A percentile compares a stretch with the other conserved stretches of the same genome.
Conservation (phyloP, 2,888 invertebrate genomes). For the Geotrupes spiniger region DNA sequence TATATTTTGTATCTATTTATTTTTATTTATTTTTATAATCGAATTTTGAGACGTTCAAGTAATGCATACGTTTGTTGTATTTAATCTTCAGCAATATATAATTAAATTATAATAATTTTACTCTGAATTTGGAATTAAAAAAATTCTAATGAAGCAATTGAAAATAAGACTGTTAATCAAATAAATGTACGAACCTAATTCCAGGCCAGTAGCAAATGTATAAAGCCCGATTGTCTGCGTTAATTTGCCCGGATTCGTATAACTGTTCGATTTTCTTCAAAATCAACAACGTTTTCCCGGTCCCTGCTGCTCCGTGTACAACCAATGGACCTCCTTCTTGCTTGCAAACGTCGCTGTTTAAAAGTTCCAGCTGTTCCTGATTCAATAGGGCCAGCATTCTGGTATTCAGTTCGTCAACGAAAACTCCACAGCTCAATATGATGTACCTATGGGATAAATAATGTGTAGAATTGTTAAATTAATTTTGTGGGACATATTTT, state of each 20-base stretch:
- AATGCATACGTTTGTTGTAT: too few species aligned
- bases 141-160: too few species aligned
- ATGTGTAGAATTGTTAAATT: neutral
- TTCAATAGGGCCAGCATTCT: slow-evolving; percentile 43
- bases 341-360: slow-evolving; percentile 33
- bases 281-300: slow-evolving; percentile 46
- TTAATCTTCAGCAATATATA: too few species aligned
- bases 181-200: slow-evolving; percentile 37
- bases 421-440: slow-evolving; percentile 45
- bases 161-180: too few species aligned
- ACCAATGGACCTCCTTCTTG: slow-evolving; percentile 36
- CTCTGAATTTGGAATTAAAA: too few species aligned
- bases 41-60: too few species aligned
- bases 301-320: slow-evolving; percentile 48
- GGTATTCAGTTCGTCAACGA: slow-evolving; percentile 43
- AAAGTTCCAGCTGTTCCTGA: slow-evolving; percentile 41
- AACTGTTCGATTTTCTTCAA: slow-evolving; percentile 43
- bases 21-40: too few species aligned
- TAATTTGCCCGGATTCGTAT: slow-evolving; percentile 36
- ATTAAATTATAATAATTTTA: too few species aligned
- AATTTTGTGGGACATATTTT: too few species aligned
- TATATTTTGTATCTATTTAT: too few species aligned
- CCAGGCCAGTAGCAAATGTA: slow-evolving; percentile 48
- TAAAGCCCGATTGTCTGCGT: slow-evolving; percentile 42
- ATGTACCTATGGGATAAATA: slow-evolving; percentile 36